Evolutionary conservation across 2,113 vertebrate genomes (phyloP).

Genomic region (Pteronura brasiliensis): DNA sequence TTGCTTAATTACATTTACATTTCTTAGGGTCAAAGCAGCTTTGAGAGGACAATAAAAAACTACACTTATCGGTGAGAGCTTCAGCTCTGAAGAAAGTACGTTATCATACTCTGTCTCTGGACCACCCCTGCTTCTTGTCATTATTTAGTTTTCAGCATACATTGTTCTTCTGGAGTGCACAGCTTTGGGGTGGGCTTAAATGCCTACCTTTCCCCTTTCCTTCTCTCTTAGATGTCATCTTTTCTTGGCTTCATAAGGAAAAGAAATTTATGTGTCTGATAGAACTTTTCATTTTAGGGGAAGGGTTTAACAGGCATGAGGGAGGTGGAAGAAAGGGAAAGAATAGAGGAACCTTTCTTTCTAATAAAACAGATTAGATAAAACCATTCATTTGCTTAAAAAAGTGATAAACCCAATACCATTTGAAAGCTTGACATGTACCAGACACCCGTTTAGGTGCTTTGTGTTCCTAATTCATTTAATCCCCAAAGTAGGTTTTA

Average conservation of each 20-base stretch:
- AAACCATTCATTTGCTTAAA: slow-evolving; percentile 10
- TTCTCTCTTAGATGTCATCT: not conserved
- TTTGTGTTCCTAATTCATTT: slow-evolving; percentile 7
- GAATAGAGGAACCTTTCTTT: not conserved
- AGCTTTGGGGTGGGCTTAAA: not conserved
- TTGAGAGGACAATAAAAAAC: not conserved
- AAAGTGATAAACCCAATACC: not conserved
- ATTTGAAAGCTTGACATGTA: not conserved
- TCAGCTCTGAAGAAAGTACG: not conserved
- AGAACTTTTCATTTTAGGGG: not conserved
- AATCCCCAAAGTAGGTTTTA: not conserved
- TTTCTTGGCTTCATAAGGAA: not conserved
- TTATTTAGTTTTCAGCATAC: not conserved
- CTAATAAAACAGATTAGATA: not conserved
- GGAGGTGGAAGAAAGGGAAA: not conserved
- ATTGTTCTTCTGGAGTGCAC: not conserved
- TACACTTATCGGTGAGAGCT: not conserved
- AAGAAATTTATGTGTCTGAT: not conserved
- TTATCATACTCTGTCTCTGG: not conserved
- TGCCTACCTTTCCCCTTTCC: not conserved
- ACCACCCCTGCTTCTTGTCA: not conserved
- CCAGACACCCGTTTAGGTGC: not conserved
- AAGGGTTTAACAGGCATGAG: not conserved
- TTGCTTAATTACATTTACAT: not conserved
- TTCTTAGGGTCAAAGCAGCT: not conserved